Base-by-base conservation (phyloP, 92 coral and sea anemone genomes). In the Parazoanthus darwini region DNA sequence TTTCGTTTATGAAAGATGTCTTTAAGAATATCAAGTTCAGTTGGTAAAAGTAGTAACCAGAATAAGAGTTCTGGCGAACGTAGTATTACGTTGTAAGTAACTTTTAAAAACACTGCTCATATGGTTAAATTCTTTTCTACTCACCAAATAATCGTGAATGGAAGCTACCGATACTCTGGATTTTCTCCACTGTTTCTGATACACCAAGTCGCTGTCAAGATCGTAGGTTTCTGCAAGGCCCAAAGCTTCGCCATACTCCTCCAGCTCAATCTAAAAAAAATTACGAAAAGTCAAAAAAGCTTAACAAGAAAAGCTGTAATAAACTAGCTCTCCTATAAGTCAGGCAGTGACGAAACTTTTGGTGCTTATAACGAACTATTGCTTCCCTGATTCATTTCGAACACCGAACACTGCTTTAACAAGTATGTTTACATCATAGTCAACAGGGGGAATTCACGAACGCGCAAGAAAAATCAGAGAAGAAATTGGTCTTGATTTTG, bases 151-250 rank as follows among this genome's bases (percentile, higher is more conserved):
- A 85, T 97, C 99, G 56, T 97, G 99, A 54, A 97, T 97, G 37
- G 98, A 95, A 13, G 99, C 95, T 14, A 95, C 94, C 14, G 98
- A 95, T 10, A 94, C 97, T 86, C 91, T 91, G 37, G 96, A 90
- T 88, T 97, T 97, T 85, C 98, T 91, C 99, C 99, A 97, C 89
- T 96, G 98, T 39, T 95, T 97, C 92, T 97, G 99, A 80, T 97
- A 97, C 65, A 97, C 99, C 75, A 97, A 86, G 68, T 97, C 99
- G 68, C 99, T 92, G 86, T 97, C 99, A 46, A 97, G 94, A 50
- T 93, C 91, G 59, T 97, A 97, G 0, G 97, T 94, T 88, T 95
- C 96, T 76, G 99, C 99, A 59, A 97, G 91, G 54, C 94, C 97
- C 56, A 97, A 86, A 42, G 99, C 99, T 77, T 97, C 99, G 3